phyloP scores from a whole-genome alignment of 2,797 vertebrate species.

The Austrolebias charrua region DNA sequence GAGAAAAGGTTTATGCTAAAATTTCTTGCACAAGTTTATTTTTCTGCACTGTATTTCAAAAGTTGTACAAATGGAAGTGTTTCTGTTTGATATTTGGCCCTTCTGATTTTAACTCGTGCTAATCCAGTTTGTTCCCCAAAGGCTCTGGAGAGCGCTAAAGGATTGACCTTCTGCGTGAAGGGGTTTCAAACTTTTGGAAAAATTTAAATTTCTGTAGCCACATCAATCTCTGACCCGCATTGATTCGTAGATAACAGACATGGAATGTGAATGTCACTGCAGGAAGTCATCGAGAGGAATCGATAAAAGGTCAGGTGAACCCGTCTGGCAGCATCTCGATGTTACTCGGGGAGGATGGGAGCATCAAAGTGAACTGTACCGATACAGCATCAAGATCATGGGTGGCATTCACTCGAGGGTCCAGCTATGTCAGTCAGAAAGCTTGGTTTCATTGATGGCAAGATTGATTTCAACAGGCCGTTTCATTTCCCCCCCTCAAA shows the following conservation, averaged over 20 bases:
- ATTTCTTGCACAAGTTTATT: neutral
- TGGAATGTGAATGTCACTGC: slow-evolving; percentile 83
- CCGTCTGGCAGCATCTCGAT: slow-evolving; percentile 57
- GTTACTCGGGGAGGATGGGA: slow-evolving; percentile 55
- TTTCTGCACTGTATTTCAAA: neutral
- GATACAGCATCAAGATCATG: slow-evolving; percentile 65
- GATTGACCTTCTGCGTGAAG: slow-evolving; percentile 67
- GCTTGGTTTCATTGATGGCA: slow-evolving; percentile 67
- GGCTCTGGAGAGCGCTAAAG: slow-evolving; percentile 26
- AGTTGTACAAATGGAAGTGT: neutral
- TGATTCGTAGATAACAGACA: slow-evolving; percentile 78
- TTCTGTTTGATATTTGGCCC: slow-evolving; percentile 23
- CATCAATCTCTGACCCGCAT: slow-evolving; percentile 79
- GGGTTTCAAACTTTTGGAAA: slow-evolving; percentile 62
- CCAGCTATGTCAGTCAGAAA: slow-evolving; percentile 71
- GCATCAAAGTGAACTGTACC: slow-evolving; percentile 78
- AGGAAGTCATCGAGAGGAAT: slow-evolving; percentile 78
- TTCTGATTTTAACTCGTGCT: slow-evolving; percentile 3
- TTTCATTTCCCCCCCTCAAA: slow-evolving; percentile 58
- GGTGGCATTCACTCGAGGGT: slow-evolving; percentile 71
- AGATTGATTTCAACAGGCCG: slow-evolving; percentile 75
- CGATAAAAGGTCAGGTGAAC: slow-evolving; percentile 82
- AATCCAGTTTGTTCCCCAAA: slow-evolving; percentile 27
- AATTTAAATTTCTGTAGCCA: slow-evolving; percentile 77
- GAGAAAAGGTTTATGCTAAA: neutral